Evolutionary conservation across 1,140 invertebrate species (phyloP).

Genomic region (Ostrea edulis): DNA sequence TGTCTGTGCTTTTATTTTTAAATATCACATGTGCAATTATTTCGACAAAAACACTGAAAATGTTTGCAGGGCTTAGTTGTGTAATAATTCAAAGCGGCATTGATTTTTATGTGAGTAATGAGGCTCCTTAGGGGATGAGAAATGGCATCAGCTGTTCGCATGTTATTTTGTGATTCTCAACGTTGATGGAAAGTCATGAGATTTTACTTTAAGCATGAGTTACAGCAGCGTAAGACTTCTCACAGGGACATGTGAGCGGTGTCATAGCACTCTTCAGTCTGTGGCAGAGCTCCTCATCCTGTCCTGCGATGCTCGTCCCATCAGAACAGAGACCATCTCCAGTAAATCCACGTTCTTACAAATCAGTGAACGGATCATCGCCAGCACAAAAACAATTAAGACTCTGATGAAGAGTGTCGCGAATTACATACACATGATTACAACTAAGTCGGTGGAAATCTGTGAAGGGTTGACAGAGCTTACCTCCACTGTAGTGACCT

Average conservation of each 20-base stretch:
- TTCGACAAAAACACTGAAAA: background rate
- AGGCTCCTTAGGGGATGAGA: background rate
- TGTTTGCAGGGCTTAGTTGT: background rate
- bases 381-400: constrained; percentile 60
- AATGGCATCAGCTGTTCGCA: background rate
- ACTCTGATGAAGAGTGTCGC: constrained; percentile 58
- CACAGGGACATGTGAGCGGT: constrained; percentile 65
- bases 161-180: background rate
- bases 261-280: constrained; percentile 67
- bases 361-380: constrained; percentile 62
- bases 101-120: constrained; percentile 17
- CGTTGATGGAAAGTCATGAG: background rate
- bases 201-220: constrained; percentile 55
- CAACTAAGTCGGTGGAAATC: constrained; percentile 66
- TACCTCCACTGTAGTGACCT: constrained; percentile 55
- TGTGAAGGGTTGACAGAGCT: constrained; percentile 61
- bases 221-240: constrained; percentile 61
- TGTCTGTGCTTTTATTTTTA: background rate
- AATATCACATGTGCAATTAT: background rate
- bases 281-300: constrained; percentile 72
- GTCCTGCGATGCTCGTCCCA: constrained; percentile 67
- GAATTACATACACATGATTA: constrained; percentile 57
- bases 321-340: constrained; percentile 60
- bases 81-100: background rate
- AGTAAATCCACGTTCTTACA: constrained; percentile 54